Base-by-base conservation (phyloP, 2,797 vertebrate genomes). In the Phaenicophaeus curvirostris region DNA sequence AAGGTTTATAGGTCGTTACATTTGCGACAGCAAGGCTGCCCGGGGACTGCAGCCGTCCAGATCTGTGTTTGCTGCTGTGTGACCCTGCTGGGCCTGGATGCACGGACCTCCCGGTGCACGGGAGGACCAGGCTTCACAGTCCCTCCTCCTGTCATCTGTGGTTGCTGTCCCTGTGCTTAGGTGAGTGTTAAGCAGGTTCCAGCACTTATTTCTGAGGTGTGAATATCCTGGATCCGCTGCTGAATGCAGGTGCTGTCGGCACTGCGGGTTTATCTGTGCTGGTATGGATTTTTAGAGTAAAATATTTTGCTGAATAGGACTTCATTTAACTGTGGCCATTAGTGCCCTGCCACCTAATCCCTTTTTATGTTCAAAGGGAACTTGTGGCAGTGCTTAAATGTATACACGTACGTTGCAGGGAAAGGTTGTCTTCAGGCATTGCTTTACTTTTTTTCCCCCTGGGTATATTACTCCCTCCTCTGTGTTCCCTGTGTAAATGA, bases 21-120 rank as follows among this genome's bases (percentile, higher is more conserved):
- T 14, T 46, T 8, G 8, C 6, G 24, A 4, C 46, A 67, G 18
- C 28, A 13, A 31, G 11, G 6, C n/a, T 68, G 74, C 42, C 39
- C 11, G 31, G 61, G 30, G 61, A 39, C 8, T 12, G n/a, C 14
- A 4, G 14, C 8, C 44, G 6, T 2, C 6, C 23, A 30, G 66
- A 15, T 33, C 33, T 24, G 33, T 17, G 58, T 33, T 37, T n/a
- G n/a, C n/a, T n/a, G n/a, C n/a, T n/a, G n/a, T n/a, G n/a, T n/a
- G n/a, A n/a, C n/a, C n/a, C n/a, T 39, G 44, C 59, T 55, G 71
- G 39, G 30, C 57, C 28, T 1, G 13, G 72, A 35, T 42, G 37
- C 2, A 1, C 3, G 28, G 18, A 50, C n/a, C 41, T 69, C 51
- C 1, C 4, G 2, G 31, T 4, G 1, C 7, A 3, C 0, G 8